phyloP scores from a whole-genome alignment of 2,797 vertebrate genomes.

The Valencia hispanica region DNA sequence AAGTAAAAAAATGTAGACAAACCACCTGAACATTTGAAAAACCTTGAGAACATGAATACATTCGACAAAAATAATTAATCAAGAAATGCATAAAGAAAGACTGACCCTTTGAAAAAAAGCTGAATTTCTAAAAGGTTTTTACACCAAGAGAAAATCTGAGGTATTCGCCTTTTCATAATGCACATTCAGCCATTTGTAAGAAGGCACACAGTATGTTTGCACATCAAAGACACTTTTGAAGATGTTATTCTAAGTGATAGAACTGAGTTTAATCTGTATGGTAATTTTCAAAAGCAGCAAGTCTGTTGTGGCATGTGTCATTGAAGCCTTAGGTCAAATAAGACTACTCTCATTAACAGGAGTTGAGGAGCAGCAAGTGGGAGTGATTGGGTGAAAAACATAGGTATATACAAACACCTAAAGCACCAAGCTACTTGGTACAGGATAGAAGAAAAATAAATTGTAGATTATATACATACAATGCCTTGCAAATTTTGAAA shows the following conservation, averaged over 20 bases:
- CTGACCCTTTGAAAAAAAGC: constrained; percentile 13
- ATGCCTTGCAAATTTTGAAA: not conserved
- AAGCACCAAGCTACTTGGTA: not conserved
- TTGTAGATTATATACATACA: not conserved
- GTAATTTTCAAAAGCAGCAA: constrained; percentile 10
- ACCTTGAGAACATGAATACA: constrained; percentile 9
- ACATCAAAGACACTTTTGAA: constrained; percentile 33
- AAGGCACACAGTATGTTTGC: constrained; percentile 14
- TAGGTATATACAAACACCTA: not conserved
- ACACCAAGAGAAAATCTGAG: constrained; percentile 2
- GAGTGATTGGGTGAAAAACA: not conserved
- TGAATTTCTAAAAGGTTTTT: not conserved
- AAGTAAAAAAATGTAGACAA: not conserved
- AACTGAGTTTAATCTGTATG: constrained; percentile 6
- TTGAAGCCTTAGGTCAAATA: constrained; percentile 1
- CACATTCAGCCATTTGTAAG: constrained; percentile 21
- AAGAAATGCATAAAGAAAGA: constrained; percentile 4
- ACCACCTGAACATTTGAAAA: not conserved
- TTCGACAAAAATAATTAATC: not conserved
- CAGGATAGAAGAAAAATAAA: not conserved
- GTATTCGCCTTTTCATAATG: constrained; percentile 21
- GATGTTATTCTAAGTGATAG: not conserved
- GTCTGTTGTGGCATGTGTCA: constrained; percentile 9
- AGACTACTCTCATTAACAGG: not conserved
- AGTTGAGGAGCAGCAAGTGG: not conserved